phyloP scores from a whole-genome alignment of 2,113 vertebrate species.

The Rafetus swinhoei region DNA sequence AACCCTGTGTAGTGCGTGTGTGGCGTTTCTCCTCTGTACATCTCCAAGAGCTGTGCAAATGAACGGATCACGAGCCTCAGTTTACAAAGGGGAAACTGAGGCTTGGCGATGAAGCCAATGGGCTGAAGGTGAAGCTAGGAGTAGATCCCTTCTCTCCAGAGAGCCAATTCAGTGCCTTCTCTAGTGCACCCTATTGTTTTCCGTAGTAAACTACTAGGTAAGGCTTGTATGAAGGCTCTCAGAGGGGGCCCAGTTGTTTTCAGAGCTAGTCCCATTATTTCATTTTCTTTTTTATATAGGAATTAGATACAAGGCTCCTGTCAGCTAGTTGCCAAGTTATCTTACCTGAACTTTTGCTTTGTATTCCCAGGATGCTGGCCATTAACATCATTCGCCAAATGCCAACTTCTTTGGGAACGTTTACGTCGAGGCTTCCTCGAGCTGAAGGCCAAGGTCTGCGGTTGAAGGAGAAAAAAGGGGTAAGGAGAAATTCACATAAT shows the following conservation, averaged over 20 bases:
- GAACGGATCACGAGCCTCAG: accelerated
- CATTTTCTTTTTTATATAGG: not conserved
- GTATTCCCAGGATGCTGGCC: not conserved
- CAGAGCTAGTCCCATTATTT: not conserved
- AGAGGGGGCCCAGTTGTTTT: not conserved
- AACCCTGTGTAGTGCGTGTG: not conserved
- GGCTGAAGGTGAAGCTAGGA: not conserved
- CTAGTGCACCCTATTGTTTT: not conserved
- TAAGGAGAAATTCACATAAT: not conserved
- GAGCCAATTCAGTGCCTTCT: not conserved
- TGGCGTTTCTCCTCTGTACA: not conserved
- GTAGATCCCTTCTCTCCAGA: not conserved
- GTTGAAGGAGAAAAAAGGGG: not conserved
- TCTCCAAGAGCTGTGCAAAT: not conserved
- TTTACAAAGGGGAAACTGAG: not conserved
- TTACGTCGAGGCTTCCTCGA: not conserved
- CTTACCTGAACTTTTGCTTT: not conserved
- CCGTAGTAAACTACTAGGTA: not conserved
- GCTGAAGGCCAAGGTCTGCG: not conserved
- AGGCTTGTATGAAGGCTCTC: not conserved
- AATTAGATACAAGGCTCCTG: not conserved
- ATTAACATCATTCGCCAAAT: not conserved
- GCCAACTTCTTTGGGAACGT: not conserved
- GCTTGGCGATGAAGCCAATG: not conserved
- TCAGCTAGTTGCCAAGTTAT: not conserved